Evolutionary conservation across 2,797 vertebrate genomes (phyloP).

Genomic region (Anolis apletophallus): DNA sequence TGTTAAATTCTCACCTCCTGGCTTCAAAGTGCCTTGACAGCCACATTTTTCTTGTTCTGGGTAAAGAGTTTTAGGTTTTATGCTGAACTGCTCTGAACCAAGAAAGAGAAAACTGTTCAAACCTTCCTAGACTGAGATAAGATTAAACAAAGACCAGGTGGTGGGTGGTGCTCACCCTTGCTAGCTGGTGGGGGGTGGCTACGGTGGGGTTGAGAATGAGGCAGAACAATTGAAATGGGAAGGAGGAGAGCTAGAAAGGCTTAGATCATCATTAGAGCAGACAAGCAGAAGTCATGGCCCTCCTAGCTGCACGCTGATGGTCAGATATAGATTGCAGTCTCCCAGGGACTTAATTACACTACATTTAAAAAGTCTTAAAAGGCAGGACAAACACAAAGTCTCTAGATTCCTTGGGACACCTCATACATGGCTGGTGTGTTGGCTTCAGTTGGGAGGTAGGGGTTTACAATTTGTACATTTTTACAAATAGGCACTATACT

Average conservation of each 20-base stretch:
- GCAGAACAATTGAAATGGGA: background rate
- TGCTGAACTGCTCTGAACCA: background rate
- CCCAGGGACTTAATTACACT: background rate
- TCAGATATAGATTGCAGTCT: background rate
- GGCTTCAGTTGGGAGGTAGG: background rate
- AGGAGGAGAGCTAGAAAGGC: background rate
- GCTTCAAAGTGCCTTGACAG: constrained; percentile 33
- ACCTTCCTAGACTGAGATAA: background rate
- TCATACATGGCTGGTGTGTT: background rate
- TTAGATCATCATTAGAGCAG: background rate
- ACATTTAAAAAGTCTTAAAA: background rate
- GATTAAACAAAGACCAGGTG: background rate
- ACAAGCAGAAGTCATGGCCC: background rate
- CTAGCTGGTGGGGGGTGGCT: background rate
- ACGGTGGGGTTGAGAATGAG: too few species aligned
- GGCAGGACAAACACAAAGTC: background rate
- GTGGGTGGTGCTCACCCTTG: background rate
- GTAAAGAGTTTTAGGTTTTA: constrained; percentile 30
- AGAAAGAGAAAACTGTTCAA: constrained; percentile 8
- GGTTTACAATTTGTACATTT: background rate
- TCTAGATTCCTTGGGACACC: background rate
- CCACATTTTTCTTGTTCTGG: constrained; percentile 2
- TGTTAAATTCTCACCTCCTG: constrained; percentile 40
- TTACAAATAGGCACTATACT: too few species aligned
- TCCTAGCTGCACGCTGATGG: background rate